Conservation (phyloP, 2,113 vertebrate species). For the Gopherus flavomarginatus region DNA sequence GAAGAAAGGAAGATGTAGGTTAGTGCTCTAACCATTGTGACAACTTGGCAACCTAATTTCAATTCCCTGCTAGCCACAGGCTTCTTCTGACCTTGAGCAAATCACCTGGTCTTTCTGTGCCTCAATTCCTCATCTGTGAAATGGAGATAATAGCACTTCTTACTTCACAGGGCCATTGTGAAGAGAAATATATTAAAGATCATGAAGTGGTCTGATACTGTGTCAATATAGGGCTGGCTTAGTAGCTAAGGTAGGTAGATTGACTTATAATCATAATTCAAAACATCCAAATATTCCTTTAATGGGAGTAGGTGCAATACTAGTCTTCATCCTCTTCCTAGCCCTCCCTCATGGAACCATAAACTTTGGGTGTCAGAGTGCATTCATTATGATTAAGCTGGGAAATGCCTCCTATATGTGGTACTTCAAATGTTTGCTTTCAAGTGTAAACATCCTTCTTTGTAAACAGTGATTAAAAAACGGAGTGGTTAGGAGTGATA, state of each 20-base stretch:
- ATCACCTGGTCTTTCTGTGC: neutral
- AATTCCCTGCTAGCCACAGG: neutral
- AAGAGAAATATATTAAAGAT: neutral
- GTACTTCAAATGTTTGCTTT: neutral
- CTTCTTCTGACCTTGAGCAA: neutral
- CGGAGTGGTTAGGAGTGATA: neutral
- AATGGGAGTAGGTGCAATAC: neutral
- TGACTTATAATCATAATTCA: neutral
- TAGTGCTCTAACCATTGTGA: neutral
- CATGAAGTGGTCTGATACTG: neutral
- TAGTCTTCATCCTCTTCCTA: neutral
- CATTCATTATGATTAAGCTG: neutral
- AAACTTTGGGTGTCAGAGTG: neutral
- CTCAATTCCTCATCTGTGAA: neutral
- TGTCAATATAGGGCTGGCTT: neutral
- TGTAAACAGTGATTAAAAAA: neutral
- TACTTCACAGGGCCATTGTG: too few species aligned
- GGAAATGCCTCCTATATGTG: neutral
- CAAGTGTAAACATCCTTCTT: neutral
- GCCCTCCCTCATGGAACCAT: neutral
- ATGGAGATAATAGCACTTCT: neutral
- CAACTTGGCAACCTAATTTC: neutral
- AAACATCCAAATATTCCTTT: neutral
- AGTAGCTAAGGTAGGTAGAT: neutral
- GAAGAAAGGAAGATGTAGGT: neutral